These are phyloP conservation scores for Ictidomys tridecemlineatus DNA, from an alignment of 2,113 vertebrate species.

Conservation along the genomic window DNA sequence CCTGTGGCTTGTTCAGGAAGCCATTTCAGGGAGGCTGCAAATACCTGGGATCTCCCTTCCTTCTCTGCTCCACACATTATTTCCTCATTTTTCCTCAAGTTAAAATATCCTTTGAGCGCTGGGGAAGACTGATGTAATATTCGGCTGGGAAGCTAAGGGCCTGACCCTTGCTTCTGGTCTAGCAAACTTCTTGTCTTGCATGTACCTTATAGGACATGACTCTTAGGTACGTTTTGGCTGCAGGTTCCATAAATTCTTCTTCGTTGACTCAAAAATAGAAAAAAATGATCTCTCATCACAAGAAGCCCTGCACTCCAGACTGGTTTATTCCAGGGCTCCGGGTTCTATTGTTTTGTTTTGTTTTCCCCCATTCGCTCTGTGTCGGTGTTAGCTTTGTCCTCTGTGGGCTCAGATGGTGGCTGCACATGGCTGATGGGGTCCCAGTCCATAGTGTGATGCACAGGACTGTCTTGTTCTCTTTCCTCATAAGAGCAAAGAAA, in stretches of 20 bases:
- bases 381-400: not conserved
- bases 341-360: not conserved
- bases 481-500: conserved; percentile 1
- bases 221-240: not conserved
- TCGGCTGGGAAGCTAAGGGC: not conserved
- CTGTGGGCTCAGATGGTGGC: not conserved
- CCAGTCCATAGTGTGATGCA: not conserved
- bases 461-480: not conserved
- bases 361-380: not conserved
- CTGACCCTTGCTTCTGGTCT: not conserved
- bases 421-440: not conserved
- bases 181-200: not conserved
- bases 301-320: not conserved
- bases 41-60: not conserved
- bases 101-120: not conserved
- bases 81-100: not conserved
- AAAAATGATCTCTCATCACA: not conserved
- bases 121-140: not conserved
- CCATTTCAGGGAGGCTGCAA: too few species aligned
- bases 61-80: not conserved
- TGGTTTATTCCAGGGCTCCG: not conserved
- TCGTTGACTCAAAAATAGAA: not conserved
- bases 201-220: not conserved
- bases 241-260: not conserved
- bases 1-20: not conserved